These are phyloP conservation scores for Sinocyclocheilus maitianheensis DNA, from an alignment of 2,113 vertebrate species.

Conservation along the genomic window DNA sequence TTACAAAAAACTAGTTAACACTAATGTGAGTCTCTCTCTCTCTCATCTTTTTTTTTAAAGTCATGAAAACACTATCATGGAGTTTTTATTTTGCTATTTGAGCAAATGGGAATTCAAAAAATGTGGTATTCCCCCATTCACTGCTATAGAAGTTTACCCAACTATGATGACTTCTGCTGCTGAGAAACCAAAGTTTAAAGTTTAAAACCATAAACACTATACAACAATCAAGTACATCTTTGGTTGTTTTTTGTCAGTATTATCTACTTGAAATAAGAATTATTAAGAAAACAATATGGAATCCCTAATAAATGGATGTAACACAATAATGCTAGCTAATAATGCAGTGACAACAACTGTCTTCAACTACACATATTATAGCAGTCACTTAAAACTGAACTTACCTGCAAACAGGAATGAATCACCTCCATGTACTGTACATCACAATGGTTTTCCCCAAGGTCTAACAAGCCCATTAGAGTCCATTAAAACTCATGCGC, in stretches of 20 bases:
- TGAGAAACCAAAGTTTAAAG: background rate
- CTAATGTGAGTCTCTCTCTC: too few relatives aligned
- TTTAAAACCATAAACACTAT: background rate
- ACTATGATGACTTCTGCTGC: too few relatives aligned
- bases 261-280: background rate
- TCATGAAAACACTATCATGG: too few relatives aligned
- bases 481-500: conserved; percentile 46
- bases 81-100: too few relatives aligned
- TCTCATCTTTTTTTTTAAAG: too few relatives aligned
- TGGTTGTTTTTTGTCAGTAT: background rate
- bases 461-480: conserved; percentile 41
- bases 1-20: too few relatives aligned
- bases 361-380: background rate
- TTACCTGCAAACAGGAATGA: background rate
- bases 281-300: background rate
- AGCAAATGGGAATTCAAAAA: too few relatives aligned
- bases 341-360: background rate
- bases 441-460: conserved; percentile 27
- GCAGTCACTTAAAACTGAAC: background rate
- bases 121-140: too few relatives aligned
- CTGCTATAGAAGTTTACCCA: too few relatives aligned
- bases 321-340: background rate
- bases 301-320: background rate
- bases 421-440: conserved; percentile 10
- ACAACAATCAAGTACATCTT: background rate